These are phyloP conservation scores for Trissonchulus sp. DNA, from an alignment of 2,888 invertebrate species.

Conservation along the genomic window DNA sequence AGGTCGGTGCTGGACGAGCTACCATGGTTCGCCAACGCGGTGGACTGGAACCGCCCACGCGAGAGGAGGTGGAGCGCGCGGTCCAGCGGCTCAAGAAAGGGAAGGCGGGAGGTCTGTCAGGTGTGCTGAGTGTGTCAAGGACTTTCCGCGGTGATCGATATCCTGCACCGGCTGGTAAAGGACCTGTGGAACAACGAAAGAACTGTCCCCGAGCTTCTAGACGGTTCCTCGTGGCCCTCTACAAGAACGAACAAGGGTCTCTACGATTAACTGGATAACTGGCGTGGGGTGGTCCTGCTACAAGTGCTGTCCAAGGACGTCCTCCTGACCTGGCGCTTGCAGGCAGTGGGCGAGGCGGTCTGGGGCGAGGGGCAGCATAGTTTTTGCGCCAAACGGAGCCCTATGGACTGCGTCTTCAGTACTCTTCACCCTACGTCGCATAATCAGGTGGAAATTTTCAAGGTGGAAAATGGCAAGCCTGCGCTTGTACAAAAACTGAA, in stretches of 20 bases:
- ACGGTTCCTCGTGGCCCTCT: slow-evolving; percentile 7
- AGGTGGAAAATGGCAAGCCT: no score
- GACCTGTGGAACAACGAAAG: background rate
- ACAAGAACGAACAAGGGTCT: background rate
- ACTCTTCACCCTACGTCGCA: no score
- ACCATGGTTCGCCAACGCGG: background rate
- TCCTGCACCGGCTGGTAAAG: background rate
- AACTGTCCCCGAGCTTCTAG: background rate
- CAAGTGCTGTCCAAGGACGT: slow-evolving; percentile 1
- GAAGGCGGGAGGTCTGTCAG: slow-evolving; percentile 1
- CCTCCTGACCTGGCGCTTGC: background rate
- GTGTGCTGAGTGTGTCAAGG: slow-evolving; percentile 13
- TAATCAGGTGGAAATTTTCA: no score
- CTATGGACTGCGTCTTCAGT: background rate
- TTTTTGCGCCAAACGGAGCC: background rate
- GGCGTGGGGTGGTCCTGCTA: no score
- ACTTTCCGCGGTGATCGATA: background rate
- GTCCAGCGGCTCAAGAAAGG: background rate
- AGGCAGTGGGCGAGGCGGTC: background rate
- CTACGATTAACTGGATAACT: background rate
- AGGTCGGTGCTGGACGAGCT: background rate
- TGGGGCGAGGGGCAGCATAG: no score
- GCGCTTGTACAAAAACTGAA: no score
- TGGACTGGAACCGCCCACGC: background rate
- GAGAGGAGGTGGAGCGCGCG: background rate